Conservation (phyloP, 1,140 invertebrate species). For the Branchinecta lynchi region DNA sequence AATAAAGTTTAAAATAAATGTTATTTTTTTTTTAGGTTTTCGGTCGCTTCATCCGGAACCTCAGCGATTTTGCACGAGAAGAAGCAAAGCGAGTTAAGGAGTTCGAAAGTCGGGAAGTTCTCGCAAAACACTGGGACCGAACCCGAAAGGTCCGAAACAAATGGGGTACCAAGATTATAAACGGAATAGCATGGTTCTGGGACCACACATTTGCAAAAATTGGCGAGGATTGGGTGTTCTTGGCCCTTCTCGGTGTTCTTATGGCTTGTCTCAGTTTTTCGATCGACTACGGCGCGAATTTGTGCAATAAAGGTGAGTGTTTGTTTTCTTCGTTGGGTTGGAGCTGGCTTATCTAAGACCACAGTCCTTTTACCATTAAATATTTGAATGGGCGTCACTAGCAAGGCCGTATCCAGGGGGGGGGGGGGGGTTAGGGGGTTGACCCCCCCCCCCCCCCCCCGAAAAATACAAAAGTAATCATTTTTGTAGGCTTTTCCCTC, state of each 20-base stretch:
- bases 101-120: conserved; percentile 39
- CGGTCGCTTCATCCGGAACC: conserved; percentile 86
- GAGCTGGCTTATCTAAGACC: too few relatives aligned
- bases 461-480: too few relatives aligned
- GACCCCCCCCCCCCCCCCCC: too few relatives aligned
- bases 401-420: too few relatives aligned
- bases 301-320: conserved; percentile 74
- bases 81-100: conserved; percentile 63
- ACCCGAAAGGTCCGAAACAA: conserved; percentile 44
- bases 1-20: too few relatives aligned
- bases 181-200: conserved; percentile 41
- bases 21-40: conserved; percentile 64
- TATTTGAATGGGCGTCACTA: too few relatives aligned
- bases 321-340: not conserved
- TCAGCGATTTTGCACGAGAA: conserved; percentile 80
- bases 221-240: conserved; percentile 93
- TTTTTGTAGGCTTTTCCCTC: too few relatives aligned
- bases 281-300: conserved; percentile 90
- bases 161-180: conserved; percentile 36
- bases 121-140: conserved; percentile 30
- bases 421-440: too few relatives aligned
- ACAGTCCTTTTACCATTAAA: too few relatives aligned
- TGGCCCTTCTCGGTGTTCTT: conserved; percentile 80
- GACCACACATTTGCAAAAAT: conserved; percentile 69
- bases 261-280: conserved; percentile 89